These are phyloP conservation scores for Agonum fuliginosum DNA, from an alignment of 2,888 invertebrate genomes.

Conservation along the genomic window DNA sequence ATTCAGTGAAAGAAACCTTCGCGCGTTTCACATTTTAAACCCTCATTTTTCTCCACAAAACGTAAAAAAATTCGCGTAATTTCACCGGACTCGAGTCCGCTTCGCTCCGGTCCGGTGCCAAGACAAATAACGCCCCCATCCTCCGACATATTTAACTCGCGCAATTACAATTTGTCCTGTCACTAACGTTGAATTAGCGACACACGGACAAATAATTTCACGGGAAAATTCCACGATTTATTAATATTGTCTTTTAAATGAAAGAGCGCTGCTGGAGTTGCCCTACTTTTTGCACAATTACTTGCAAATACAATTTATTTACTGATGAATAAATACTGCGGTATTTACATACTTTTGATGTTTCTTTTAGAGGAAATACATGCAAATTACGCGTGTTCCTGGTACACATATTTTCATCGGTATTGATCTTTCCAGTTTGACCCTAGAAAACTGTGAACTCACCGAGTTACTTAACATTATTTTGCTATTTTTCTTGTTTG, in stretches of 20 bases:
- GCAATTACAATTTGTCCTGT: constrained; percentile 55
- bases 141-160: constrained; percentile 34
- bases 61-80: constrained; percentile 22
- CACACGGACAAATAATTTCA: constrained; percentile 45
- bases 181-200: constrained; percentile 18
- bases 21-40: not conserved
- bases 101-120: constrained; percentile 9
- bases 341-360: constrained; percentile 23
- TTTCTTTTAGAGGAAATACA: not conserved
- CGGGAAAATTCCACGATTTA: constrained; percentile 26
- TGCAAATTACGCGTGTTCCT: not conserved
- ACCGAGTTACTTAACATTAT: too few species aligned
- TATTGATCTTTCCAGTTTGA: constrained; percentile 5
- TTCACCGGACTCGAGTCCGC: not conserved
- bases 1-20: not conserved
- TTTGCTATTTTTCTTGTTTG: too few species aligned
- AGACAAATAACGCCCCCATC: constrained; percentile 39
- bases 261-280: not conserved
- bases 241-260: constrained; percentile 16
- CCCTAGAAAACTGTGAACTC: too few species aligned
- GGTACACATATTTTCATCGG: not conserved
- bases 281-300: constrained; percentile 4
- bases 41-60: constrained; percentile 20
- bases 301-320: constrained; percentile 9
- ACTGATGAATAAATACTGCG: constrained; percentile 13